These are phyloP conservation scores for Lanistes nyassanus DNA, from an alignment of 1,140 invertebrate species.

Conservation along the genomic window DNA sequence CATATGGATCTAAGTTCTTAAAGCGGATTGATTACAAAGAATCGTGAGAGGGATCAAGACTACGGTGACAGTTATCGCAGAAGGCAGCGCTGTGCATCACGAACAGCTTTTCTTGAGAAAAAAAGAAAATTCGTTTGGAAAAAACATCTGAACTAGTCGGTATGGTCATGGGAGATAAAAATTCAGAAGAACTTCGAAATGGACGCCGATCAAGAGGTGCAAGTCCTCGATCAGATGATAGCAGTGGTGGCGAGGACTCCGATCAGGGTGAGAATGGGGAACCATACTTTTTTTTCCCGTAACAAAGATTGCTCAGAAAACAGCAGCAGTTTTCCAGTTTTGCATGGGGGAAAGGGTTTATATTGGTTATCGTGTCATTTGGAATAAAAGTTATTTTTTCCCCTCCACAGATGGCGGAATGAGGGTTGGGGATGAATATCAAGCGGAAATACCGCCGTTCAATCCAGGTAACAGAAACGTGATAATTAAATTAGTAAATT, in stretches of 20 bases:
- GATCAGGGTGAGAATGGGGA: constrained; percentile 56
- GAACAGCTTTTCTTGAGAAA: constrained; percentile 15
- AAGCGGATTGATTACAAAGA: neutral
- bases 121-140: constrained; percentile 15
- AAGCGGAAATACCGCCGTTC: constrained; percentile 87
- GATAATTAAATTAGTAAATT: constrained; percentile 4
- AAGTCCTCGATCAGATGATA: constrained; percentile 82
- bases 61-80: neutral
- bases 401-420: constrained; percentile 84
- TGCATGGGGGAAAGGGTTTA: neutral
- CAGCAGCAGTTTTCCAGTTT: neutral
- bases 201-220: constrained; percentile 86
- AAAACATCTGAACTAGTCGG: constrained; percentile 3
- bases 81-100: neutral
- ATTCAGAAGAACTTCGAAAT: constrained; percentile 82
- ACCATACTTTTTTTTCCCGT: constrained; percentile 14
- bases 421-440: constrained; percentile 91
- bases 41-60: neutral
- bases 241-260: constrained; percentile 58
- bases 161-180: constrained; percentile 89
- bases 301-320: neutral
- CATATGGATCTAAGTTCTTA: constrained; percentile 5
- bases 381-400: neutral
- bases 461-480: constrained; percentile 69
- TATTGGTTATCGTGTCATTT: neutral